Evolutionary conservation across 2,888 invertebrate species (phyloP), one percentile per base, ranked within the genome.

Genomic region (Sarcophaga variegata): DNA sequence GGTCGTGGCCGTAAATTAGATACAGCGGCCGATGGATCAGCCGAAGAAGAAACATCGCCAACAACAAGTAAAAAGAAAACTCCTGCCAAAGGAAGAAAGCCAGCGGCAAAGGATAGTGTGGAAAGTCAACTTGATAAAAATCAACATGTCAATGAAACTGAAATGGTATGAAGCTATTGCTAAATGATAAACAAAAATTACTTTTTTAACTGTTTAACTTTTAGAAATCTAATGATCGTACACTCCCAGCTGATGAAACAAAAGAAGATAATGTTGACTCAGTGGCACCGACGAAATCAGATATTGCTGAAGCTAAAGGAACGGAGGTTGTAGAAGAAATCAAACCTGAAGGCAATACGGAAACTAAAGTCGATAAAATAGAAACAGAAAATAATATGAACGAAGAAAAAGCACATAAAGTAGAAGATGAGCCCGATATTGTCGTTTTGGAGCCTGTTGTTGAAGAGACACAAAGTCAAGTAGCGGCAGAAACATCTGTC

Each of bases 1-100:
- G 92, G 91, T 12, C 92, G 93, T 74, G 93, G 92, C 10, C 92
- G 93, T 59, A 92, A 92, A 89, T 81, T 92, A 83, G 91, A 93
- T 72, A 89, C 91, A 20, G 86, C 90, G 10, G 76, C 59, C 2
- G 88, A 89, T 66, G 89, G 88, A 77, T 78, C 75, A 10, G 91
- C 88, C 1, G 88, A 85, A 47, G 91, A 91, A 85, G 89, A 88
- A 66, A 67, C 74, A 12, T 72, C 75, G 62, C 20, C 84, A 74
- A 88, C 81, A 67, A 64, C 78, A 63, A 88, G 60, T 27, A 86
- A 81, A 75, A 84, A 70, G 60, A 82, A 84, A 78, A 83, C 85
- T 17, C 80, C 85, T 59, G 63, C 66, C 27, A 78, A 85, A 27
- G 75, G 69, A 10, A 78, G 17, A 63, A 83, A 79, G 11, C 27